phyloP scores from a whole-genome alignment of 2,797 vertebrate genomes.

The Phrynocephalus vlangalii region DNA sequence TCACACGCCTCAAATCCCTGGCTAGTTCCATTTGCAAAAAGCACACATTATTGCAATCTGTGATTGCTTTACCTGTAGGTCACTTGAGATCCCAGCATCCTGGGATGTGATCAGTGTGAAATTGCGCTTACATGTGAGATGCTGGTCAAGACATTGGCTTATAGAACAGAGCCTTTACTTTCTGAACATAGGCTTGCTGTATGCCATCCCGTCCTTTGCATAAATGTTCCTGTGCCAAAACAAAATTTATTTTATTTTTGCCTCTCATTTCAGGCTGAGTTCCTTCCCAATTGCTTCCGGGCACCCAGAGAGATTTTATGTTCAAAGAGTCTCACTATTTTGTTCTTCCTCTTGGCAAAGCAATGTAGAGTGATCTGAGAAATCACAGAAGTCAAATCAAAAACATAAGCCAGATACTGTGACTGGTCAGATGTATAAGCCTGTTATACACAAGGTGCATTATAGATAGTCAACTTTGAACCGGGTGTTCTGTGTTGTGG shows the following conservation, averaged over 20 bases:
- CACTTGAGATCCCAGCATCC: constrained; percentile 73
- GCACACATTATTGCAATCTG: constrained; percentile 84
- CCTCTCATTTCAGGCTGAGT: constrained; percentile 62
- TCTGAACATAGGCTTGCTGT: constrained; percentile 68
- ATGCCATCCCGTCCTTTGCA: constrained; percentile 60
- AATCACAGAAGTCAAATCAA: constrained; percentile 49
- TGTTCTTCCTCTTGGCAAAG: constrained; percentile 52
- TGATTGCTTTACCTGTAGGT: constrained; percentile 82
- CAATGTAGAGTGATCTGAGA: constrained; percentile 50
- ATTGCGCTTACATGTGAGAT: constrained; percentile 71
- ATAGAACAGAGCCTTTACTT: constrained; percentile 69
- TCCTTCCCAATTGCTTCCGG: constrained; percentile 61
- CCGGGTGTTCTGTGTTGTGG: neutral
- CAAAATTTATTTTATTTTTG: constrained; percentile 47
- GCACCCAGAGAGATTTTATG: constrained; percentile 61
- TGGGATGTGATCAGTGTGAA: constrained; percentile 77
- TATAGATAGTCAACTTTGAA: neutral
- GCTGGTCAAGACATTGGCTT: constrained; percentile 69
- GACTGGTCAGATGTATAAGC: neutral
- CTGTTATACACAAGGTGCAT: neutral
- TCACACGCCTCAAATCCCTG: neutral
- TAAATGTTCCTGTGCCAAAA: constrained; percentile 78
- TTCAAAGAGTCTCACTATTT: constrained; percentile 48
- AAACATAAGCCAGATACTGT: constrained; percentile 7
- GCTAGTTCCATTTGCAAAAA: constrained; percentile 47